These are phyloP conservation scores for Drosophila mettleri DNA, from an alignment of 2,888 invertebrate species.

Conservation along the genomic window DNA sequence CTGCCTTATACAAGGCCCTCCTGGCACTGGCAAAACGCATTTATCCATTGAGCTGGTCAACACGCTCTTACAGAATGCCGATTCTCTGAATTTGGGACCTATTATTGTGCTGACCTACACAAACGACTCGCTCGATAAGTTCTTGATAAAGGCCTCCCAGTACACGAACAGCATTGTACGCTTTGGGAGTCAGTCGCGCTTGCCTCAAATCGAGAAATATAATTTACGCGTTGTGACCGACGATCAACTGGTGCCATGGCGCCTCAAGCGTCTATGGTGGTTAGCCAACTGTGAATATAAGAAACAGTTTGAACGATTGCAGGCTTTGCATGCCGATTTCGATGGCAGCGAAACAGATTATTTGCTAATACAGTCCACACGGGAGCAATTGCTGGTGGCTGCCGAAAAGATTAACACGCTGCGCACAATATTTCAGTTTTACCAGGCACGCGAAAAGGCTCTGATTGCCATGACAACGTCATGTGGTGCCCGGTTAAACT, in stretches of 20 bases:
- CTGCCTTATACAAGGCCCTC: slow-evolving; percentile 93
- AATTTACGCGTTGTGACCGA: slow-evolving; percentile 82
- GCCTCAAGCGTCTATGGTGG: slow-evolving; percentile 78
- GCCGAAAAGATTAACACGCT: slow-evolving; percentile 86
- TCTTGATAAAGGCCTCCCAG: slow-evolving; percentile 89
- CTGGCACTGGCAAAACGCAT: slow-evolving; percentile 94
- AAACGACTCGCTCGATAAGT: slow-evolving; percentile 95
- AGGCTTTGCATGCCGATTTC: slow-evolving; percentile 75
- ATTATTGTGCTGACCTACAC: slow-evolving; percentile 93
- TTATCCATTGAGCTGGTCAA: slow-evolving; percentile 91
- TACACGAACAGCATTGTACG: slow-evolving; percentile 88
- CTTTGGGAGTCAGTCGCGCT: slow-evolving; percentile 90
- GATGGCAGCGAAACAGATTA: slow-evolving; percentile 82
- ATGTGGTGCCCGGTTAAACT: slow-evolving; percentile 89
- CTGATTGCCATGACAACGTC: slow-evolving; percentile 92
- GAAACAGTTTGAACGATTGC: slow-evolving; percentile 74
- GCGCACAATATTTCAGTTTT: slow-evolving; percentile 87
- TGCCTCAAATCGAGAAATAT: slow-evolving; percentile 86
- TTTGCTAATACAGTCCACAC: slow-evolving; percentile 67
- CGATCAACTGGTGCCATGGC: slow-evolving; percentile 56
- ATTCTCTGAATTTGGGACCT: slow-evolving; percentile 84
- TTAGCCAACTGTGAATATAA: slow-evolving; percentile 75
- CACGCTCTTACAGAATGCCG: slow-evolving; percentile 88
- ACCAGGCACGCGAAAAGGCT: slow-evolving; percentile 86
- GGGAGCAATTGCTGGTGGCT: slow-evolving; percentile 66